Conservation (phyloP, 2,888 invertebrate species). For the Thera obeliscata region DNA sequence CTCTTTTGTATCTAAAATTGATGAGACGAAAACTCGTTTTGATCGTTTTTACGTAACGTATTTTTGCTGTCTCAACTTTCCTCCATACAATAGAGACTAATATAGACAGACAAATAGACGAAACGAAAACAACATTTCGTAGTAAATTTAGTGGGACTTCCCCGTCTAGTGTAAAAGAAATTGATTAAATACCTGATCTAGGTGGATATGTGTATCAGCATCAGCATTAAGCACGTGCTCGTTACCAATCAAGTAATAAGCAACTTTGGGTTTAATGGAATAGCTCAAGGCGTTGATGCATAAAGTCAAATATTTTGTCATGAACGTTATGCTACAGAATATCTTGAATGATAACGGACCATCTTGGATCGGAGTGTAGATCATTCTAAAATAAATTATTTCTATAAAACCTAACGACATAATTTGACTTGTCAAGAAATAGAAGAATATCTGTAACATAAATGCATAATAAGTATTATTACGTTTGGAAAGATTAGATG, state of each 20-base stretch:
- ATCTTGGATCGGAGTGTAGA: slow-evolving; percentile 80
- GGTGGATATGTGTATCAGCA: slow-evolving; percentile 70
- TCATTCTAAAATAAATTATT: slow-evolving; percentile 65
- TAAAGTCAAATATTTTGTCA: slow-evolving; percentile 78
- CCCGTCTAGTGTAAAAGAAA: background rate
- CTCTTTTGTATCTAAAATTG: too few species aligned
- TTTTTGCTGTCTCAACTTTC: too few species aligned
- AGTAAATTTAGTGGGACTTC: too few species aligned
- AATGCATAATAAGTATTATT: too few species aligned
- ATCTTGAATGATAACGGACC: slow-evolving; percentile 84
- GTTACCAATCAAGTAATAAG: slow-evolving; percentile 72
- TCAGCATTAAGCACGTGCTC: slow-evolving; percentile 68
- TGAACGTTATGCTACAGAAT: slow-evolving; percentile 80
- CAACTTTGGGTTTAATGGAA: slow-evolving; percentile 79
- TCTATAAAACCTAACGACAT: background rate
- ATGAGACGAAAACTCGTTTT: too few species aligned
- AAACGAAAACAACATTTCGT: too few species aligned
- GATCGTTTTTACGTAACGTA: too few species aligned
- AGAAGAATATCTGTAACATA: too few species aligned
- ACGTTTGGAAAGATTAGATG: too few species aligned
- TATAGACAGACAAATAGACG: too few species aligned
- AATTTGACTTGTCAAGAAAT: background rate
- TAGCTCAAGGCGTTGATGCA: slow-evolving; percentile 81
- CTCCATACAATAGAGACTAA: too few species aligned
- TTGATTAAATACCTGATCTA: slow-evolving; percentile 63